These are phyloP conservation scores for Sarcophaga carnaria DNA, from an alignment of 2,888 invertebrate genomes.

Conservation along the genomic window DNA sequence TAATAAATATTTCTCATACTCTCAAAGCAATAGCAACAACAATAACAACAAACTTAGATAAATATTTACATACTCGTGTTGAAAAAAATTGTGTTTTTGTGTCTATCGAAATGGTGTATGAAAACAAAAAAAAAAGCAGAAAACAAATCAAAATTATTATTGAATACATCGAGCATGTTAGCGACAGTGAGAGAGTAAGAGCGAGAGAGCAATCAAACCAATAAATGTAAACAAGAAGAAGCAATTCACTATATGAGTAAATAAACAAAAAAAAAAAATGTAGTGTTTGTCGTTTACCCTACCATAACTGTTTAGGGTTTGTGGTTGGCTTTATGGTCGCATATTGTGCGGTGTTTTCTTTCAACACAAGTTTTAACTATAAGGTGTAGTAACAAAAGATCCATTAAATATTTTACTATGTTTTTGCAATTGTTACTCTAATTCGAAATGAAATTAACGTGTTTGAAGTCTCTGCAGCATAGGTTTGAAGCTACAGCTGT, in stretches of 20 bases:
- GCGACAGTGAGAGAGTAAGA: conserved; percentile 23
- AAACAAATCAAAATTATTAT: conserved; percentile 22
- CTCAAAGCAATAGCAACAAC: conserved; percentile 28
- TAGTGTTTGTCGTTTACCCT: too few relatives aligned
- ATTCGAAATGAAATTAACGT: too few relatives aligned
- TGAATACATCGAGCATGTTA: background rate
- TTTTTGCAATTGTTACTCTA: too few relatives aligned
- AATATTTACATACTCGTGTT: conserved; percentile 64
- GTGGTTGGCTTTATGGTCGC: too few relatives aligned
- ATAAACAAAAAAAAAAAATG: too few relatives aligned
- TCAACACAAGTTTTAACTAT: background rate
- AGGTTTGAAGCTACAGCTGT: too few relatives aligned
- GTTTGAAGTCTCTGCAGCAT: too few relatives aligned
- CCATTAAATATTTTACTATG: too few relatives aligned
- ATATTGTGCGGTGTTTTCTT: too few relatives aligned
- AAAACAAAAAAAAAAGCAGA: background rate
- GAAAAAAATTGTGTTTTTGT: conserved; percentile 20
- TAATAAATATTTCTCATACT: conserved; percentile 20
- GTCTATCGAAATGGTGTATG: conserved; percentile 12
- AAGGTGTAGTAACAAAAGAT: background rate
- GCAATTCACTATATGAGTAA: background rate
- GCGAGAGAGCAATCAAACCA: background rate
- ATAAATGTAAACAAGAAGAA: conserved; percentile 14
- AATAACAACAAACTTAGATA: conserved; percentile 57
- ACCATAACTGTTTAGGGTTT: too few relatives aligned